Base-by-base conservation (phyloP, 2,113 vertebrate genomes). In the Hyperopisus bebe region DNA sequence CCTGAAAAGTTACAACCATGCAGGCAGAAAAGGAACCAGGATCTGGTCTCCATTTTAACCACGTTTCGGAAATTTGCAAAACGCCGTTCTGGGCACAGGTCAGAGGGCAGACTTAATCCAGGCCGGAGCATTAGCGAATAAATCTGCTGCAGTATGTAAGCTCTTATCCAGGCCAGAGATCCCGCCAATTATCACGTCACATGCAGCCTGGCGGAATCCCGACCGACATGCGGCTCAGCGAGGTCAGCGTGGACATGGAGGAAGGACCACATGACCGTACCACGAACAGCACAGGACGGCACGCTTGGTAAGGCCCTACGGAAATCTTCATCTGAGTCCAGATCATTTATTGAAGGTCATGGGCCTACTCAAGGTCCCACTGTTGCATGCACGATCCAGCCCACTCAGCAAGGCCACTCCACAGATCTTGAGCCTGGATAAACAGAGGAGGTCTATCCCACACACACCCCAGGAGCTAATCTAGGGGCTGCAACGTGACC, bases 71-170 rank as follows among this genome's bases (percentile, higher is more conserved):
- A 88, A 42, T 62, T 19, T 39, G 53, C 86, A 88, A 58, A 77
- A 55, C 1, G 21, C 88, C 51, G 39, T 46, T 89, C 48, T n/a
- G 35, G 47, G 80, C 17, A 50, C 39, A 58, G 77, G 77, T 84
- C 39, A 47, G 21, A 89, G 74, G 48, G 58, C 39, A 89, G 10
- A 85, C 58, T 85, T 89, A 85, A 89, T 89, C 89, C 35, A 39
- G 39, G 10, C 27, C n/a, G 13, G 7, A 31, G 89, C 53, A 84
- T 85, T 89, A 84, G 89, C 46, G 48, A 46, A 84, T 62, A 89
- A 84, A 89, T 89, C 77, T 89, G 77, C 51, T 85, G 51, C 77
- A 85, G 51, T n/a, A 58, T 44, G 50, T 84, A 89, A 62, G 39
- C 80, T 35, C 80, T 47, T 89, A 42, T 89, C 51, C 27, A 9